Conservation (phyloP, 1,140 invertebrate species). For the Papilio xuthus region DNA sequence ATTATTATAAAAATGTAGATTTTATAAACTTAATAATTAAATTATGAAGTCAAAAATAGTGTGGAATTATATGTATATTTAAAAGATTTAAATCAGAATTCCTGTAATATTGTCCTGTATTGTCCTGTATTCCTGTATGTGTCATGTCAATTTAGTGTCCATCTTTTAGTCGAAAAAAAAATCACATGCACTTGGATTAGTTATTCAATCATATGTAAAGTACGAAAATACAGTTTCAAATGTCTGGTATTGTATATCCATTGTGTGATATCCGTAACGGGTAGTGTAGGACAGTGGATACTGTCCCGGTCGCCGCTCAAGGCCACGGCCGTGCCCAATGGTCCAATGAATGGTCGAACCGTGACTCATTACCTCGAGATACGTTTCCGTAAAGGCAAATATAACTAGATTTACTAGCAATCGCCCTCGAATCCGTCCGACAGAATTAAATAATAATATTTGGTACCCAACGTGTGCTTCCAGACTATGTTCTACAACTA, state of each 20-base stretch:
- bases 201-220: background rate
- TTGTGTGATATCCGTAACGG: slow-evolving; percentile 12
- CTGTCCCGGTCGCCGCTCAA: background rate
- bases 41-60: no score
- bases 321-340: slow-evolving; percentile 15
- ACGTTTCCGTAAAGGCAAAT: background rate
- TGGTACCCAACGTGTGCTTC: no score
- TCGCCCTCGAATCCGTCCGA: background rate
- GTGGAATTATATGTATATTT: no score
- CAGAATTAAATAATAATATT: background rate
- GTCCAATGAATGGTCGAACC: background rate
- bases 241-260: background rate
- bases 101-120: no score
- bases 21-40: no score
- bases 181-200: no score
- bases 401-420: background rate
- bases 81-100: no score
- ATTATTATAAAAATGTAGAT: no score
- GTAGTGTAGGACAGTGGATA: background rate
- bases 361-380: background rate
- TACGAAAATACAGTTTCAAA: slow-evolving; percentile 12
- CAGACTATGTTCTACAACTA: no score
- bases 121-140: no score
- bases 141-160: background rate
- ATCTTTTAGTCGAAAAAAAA: background rate